These are phyloP conservation scores for Noctua comes DNA, from an alignment of 2,888 invertebrate genomes.

Conservation along the genomic window DNA sequence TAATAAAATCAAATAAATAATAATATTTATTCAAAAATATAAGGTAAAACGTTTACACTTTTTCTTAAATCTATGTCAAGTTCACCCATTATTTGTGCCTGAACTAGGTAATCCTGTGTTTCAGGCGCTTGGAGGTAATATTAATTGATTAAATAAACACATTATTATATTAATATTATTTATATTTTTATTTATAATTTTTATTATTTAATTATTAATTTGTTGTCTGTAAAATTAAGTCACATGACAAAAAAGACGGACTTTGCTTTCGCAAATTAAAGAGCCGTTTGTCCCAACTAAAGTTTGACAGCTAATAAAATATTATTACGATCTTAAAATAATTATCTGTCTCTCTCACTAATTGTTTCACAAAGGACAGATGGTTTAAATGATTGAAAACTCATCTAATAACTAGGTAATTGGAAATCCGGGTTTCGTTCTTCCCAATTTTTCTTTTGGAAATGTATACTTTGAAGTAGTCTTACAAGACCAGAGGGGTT, in stretches of 20 bases:
- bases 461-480: background rate
- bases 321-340: constrained; percentile 3
- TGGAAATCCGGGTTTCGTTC: background rate
- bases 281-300: background rate
- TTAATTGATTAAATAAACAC: too few species aligned
- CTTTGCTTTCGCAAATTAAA: background rate
- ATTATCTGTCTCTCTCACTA: background rate
- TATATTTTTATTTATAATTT: too few species aligned
- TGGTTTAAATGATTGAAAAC: background rate
- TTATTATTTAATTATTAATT: background rate
- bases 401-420: background rate
- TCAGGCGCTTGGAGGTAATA: too few species aligned
- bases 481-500: background rate
- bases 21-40: too few species aligned
- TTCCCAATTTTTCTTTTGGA: background rate
- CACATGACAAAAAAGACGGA: background rate
- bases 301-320: constrained; percentile 2
- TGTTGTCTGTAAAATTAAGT: background rate
- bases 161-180: too few species aligned
- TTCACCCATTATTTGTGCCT: too few species aligned
- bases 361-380: background rate
- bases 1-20: too few species aligned
- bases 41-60: too few species aligned
- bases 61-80: too few species aligned
- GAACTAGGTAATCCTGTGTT: too few species aligned